Evolutionary conservation across 2,113 vertebrate genomes (phyloP).

Genomic region (Progne subis): DNA sequence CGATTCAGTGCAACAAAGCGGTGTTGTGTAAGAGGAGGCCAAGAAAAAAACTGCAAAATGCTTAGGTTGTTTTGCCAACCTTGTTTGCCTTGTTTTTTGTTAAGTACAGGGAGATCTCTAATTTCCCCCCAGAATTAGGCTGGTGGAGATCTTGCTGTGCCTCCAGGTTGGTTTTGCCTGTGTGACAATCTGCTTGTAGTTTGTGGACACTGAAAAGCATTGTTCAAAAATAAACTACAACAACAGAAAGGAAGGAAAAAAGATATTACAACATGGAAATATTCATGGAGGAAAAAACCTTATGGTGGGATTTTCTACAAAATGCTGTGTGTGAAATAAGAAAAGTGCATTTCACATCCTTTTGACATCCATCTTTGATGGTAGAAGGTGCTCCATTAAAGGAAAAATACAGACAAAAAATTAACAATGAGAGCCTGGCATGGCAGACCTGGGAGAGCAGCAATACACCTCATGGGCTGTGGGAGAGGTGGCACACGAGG

Average conservation of each 20-base stretch:
- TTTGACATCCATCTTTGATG: background rate
- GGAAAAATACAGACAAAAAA: background rate
- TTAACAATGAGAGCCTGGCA: background rate
- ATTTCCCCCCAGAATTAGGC: background rate
- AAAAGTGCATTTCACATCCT: background rate
- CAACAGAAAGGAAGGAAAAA: background rate
- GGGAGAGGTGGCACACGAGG: fast-evolving
- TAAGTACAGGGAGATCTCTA: background rate
- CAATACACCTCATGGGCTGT: fast-evolving
- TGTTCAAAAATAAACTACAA: background rate
- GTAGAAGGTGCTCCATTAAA: background rate
- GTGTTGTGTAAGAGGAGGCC: background rate
- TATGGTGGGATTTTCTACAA: background rate
- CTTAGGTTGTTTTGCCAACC: background rate
- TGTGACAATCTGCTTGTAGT: background rate
- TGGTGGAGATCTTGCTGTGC: background rate
- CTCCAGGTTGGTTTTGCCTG: background rate
- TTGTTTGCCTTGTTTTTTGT: background rate
- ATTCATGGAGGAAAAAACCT: fast-evolving
- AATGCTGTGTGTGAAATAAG: background rate
- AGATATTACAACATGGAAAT: background rate
- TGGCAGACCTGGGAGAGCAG: background rate
- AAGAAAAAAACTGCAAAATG: background rate
- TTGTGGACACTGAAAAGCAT: background rate
- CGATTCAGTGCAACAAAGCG: background rate